Evolutionary conservation across 2,888 invertebrate genomes (phyloP), one percentile per base, ranked within the genome.

Genomic region (Protophormia terraenovae): DNA sequence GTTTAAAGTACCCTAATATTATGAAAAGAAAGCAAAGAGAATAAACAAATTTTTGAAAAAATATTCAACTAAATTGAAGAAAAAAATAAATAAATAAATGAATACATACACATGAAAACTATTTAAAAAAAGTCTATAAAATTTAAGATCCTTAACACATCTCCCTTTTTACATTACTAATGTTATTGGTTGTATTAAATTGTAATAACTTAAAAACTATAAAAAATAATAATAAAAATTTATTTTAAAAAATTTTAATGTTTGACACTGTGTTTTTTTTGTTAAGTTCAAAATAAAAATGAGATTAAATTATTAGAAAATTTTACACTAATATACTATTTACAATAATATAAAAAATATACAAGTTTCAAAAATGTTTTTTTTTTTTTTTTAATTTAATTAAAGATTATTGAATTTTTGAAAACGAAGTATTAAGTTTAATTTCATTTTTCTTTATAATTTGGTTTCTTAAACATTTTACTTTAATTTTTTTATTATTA

Each of bases 301-400:
- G 60, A 45, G 19, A 55, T 55, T 64, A 72, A 71, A 55, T 55
- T 64, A 64, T 60, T 64, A 55, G 29, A 72, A 66, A 64, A 83
- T 58, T 77, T 45, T 83, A 38, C 16, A 60, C 67, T 83, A 78
- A 73, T 38, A 38, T 62, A 55, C 32, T 83, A 83, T 83, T 77
- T 83, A 83, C 83, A 83, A 73, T 16, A 78, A 66, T 50, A 67
- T 69, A 60, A 67, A 77, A 83, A 67, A 77, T 78, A 22, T 83
- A 76, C 82, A 82, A 32, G 41, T 55, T 71, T 58, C 41, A 47
- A n/a, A 67, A 67, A 29, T 72, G 6, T 60, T 72, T 6, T 41
- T 67, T 32, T 19, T 29, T 10, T 22, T 16, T 60, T 24, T 6
- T 22, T 64, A n/a, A 10, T 5, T 62, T 32, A 62, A 62, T 22